phyloP scores from a whole-genome alignment of 2,888 invertebrate species.

The Leistus spinibarbis region DNA sequence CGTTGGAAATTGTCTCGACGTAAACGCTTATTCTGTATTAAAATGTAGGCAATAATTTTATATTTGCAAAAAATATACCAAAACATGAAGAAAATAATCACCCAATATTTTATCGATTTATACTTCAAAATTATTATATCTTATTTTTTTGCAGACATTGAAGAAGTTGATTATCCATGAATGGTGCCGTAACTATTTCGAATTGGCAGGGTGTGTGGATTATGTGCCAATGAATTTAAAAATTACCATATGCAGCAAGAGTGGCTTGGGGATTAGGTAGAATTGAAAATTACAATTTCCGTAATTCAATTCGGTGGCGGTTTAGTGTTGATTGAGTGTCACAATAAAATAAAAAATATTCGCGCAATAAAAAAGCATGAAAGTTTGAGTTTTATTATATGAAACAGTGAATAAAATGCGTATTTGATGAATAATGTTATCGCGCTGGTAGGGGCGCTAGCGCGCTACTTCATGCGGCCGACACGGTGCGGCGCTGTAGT shows the following conservation, averaged over 20 bases:
- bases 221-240: neutral
- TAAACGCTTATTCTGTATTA: no score
- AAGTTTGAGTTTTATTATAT: conserved; percentile 55
- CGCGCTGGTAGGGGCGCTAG: conserved; percentile 41
- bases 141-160: no score
- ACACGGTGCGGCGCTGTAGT: conserved; percentile 45
- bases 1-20: no score
- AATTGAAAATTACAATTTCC: neutral
- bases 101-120: no score
- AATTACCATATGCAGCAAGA: neutral
- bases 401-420: conserved; percentile 57
- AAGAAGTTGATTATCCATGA: no score
- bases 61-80: no score
- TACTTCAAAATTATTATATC: no score
- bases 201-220: no score
- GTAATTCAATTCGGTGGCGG: conserved; percentile 7
- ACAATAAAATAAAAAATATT: conserved; percentile 32
- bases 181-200: no score
- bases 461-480: neutral
- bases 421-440: conserved; percentile 58
- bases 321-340: conserved; percentile 27
- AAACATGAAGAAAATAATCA: no score
- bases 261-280: neutral
- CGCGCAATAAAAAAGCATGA: conserved; percentile 49
- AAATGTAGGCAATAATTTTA: no score